These are phyloP conservation scores for Hyaena hyaena DNA, from an alignment of 2,113 vertebrate genomes.

Conservation along the genomic window DNA sequence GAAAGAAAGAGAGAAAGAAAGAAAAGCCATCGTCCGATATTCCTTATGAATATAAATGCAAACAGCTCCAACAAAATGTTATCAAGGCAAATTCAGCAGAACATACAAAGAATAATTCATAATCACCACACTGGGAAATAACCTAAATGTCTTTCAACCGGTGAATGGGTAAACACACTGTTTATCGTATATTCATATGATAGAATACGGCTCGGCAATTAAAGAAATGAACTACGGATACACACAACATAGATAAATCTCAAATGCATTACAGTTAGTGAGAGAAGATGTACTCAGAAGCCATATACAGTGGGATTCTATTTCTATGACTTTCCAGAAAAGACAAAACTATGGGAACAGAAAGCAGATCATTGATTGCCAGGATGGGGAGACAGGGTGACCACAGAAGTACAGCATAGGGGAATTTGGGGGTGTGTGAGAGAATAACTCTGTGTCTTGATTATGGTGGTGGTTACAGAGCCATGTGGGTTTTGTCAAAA, in stretches of 20 bases:
- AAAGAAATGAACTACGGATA: background rate
- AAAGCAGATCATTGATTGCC: background rate
- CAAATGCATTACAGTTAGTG: background rate
- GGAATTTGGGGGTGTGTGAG: no score
- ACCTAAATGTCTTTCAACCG: background rate
- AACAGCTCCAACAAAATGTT: conserved; percentile 34
- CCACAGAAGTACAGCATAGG: background rate
- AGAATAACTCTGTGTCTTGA: background rate
- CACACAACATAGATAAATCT: background rate
- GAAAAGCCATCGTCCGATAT: background rate
- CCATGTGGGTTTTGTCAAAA: background rate
- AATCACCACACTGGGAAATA: background rate
- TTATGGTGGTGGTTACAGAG: background rate
- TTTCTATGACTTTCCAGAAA: background rate
- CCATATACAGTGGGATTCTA: background rate
- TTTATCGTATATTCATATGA: background rate
- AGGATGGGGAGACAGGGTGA: background rate
- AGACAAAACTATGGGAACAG: background rate
- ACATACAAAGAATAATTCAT: background rate
- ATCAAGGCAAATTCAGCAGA: conserved; percentile 2
- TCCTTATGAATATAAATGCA: conserved; percentile 34
- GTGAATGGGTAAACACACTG: background rate
- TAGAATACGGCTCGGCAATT: background rate
- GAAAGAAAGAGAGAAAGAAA: no score
- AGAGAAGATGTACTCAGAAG: background rate